Conservation (phyloP, 2,113 vertebrate species). For the Merops nubicus region DNA sequence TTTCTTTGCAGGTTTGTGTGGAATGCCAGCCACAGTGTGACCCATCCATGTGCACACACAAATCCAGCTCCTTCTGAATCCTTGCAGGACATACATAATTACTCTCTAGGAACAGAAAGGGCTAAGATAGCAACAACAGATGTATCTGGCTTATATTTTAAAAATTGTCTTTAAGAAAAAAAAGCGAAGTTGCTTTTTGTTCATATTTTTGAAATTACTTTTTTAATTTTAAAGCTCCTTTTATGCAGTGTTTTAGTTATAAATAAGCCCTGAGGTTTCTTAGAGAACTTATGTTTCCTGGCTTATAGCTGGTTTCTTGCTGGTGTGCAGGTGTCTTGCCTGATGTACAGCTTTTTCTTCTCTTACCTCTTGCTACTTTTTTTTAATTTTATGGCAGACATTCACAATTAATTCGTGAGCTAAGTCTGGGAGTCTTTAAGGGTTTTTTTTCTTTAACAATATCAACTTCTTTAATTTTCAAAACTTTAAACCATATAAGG, state of each 20-base stretch:
- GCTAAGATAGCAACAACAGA: conserved; percentile 15
- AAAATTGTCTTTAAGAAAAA: not conserved
- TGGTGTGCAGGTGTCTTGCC: conserved; percentile 23
- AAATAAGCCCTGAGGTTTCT: conserved; percentile 71
- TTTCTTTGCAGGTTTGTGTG: conserved; percentile 89
- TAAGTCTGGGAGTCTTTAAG: not conserved
- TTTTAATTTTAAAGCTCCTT: not conserved
- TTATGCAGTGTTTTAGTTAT: conserved; percentile 2
- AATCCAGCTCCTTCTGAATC: conserved; percentile 25
- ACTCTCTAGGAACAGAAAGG: conserved; percentile 68
- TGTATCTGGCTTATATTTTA: not conserved
- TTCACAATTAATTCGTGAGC: conserved; percentile 27
- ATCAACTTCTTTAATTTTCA: not conserved
- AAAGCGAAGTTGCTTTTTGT: not conserved
- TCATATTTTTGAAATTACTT: not conserved
- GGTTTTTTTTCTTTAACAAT: not conserved
- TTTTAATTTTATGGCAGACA: not conserved
- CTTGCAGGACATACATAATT: conserved; percentile 16
- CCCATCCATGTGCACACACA: conserved; percentile 46
- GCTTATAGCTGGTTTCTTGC: conserved; percentile 38
- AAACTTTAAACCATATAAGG: not conserved
- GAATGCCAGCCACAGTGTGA: conserved; percentile 76
- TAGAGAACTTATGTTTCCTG: conserved; percentile 62
- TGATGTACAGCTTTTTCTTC: conserved; percentile 25
- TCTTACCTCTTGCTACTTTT: not conserved